Percentiles rank a stretch among this genome's conserved stretches.
Conservation (phyloP, 1,140 invertebrate species). For the Ooceraea biroi region DNA sequence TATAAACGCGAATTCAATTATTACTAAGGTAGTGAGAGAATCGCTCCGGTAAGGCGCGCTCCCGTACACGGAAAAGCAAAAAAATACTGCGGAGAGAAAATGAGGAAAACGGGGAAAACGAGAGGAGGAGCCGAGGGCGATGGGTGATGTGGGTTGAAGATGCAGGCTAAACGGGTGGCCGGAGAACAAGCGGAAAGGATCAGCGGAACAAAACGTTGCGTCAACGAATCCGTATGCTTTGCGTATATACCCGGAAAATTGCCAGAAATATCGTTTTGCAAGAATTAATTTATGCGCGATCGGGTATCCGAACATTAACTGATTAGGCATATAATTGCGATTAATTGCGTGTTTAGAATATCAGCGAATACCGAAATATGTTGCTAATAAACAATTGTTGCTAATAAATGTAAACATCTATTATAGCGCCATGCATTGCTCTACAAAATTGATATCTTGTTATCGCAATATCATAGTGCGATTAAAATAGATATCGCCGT, state of each 20-base stretch:
- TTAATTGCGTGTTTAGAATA: too few relatives aligned
- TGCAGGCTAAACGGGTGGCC: slow-evolving; percentile 22
- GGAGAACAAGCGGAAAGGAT: slow-evolving; percentile 27
- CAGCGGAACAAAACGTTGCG: slow-evolving; percentile 12
- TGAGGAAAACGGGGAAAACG: slow-evolving; percentile 30
- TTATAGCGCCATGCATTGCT: background rate
- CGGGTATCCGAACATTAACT: too few relatives aligned
- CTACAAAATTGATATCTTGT: slow-evolving; percentile 18
- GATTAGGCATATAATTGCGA: too few relatives aligned
- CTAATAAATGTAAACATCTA: background rate
- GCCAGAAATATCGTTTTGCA: slow-evolving; percentile 24
- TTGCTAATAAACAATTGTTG: background rate
- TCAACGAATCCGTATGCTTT: slow-evolving; percentile 23
- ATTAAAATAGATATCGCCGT: slow-evolving; percentile 40
- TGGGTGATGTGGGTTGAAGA: background rate
- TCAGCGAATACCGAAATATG: too few relatives aligned
- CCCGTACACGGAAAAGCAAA: slow-evolving; percentile 35
- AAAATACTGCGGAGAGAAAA: slow-evolving; percentile 57
- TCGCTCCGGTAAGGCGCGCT: slow-evolving; percentile 45
- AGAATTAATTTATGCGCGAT: too few relatives aligned
- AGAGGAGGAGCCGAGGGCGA: background rate
- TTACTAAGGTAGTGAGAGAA: slow-evolving; percentile 56
- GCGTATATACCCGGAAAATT: slow-evolving; percentile 29
- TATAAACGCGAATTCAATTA: slow-evolving; percentile 75
- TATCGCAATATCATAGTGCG: slow-evolving; percentile 8